Evolutionary conservation across 2,113 vertebrate species (phyloP).

Genomic region (Neotoma lepida): DNA sequence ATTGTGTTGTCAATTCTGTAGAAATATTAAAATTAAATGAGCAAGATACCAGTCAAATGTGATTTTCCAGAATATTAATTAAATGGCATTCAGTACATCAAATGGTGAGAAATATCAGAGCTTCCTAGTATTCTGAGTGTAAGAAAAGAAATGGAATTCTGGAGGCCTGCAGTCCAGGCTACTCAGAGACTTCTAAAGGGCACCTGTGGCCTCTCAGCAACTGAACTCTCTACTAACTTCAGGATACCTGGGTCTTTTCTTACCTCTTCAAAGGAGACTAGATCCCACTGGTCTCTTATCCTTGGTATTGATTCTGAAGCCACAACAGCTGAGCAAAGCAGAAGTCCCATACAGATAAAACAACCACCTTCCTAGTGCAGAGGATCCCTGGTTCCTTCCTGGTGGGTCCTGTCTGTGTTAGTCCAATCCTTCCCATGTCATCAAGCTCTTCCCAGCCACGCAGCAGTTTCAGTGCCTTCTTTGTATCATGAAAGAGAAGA

Average conservation of each 20-base stretch:
- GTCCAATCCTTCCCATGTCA: background rate
- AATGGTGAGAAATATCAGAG: conserved; percentile 3
- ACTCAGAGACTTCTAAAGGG: background rate
- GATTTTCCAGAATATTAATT: conserved; percentile 39
- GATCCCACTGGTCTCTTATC: background rate
- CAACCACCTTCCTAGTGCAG: background rate
- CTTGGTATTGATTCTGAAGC: background rate
- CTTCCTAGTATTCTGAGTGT: background rate
- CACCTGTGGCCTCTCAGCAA: background rate
- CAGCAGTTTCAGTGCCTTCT: background rate
- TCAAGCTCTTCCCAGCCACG: background rate
- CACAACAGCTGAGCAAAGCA: background rate
- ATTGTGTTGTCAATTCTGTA: conserved; percentile 35
- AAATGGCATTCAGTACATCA: conserved; percentile 26
- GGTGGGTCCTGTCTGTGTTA: background rate
- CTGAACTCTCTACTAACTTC: background rate
- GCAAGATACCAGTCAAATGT: conserved; percentile 49
- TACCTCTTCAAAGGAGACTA: background rate
- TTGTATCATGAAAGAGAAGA: background rate
- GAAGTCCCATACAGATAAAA: background rate
- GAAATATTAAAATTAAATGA: conserved; percentile 64
- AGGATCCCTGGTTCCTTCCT: background rate
- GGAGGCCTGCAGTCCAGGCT: background rate
- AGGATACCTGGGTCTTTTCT: background rate
- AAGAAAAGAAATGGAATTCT: background rate